Evolutionary conservation across 2,113 vertebrate species (phyloP), one percentile per base, ranked within the genome.

Genomic region (Ibidorhyncha struthersii): DNA sequence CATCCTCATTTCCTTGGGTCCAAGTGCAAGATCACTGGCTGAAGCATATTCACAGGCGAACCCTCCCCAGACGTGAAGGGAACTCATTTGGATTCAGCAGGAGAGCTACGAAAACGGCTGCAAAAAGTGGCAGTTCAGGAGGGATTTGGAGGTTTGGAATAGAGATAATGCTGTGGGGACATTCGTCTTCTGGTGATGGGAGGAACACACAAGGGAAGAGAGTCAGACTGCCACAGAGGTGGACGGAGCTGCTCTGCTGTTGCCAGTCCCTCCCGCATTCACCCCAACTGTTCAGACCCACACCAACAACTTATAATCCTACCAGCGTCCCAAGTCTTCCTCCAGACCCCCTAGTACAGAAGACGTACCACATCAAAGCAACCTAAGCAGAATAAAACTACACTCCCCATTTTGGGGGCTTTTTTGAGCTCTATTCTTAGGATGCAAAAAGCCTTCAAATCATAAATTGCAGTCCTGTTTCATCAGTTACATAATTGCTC

Each of bases 401-500:
- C 34, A 14, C 7, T 58, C 56, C 66, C 30, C 10, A 0, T 56
- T 85, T 59, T 81, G 22, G 66, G 36, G 79, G 47, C 58, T 65
- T 13, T 45, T 22, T 18, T 32, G 8, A 76, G 74, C n/a, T 85
- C 86, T 47, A 26, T 67, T 77, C 84, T 96, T 84, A 82, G 4
- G 2, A 32, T 21, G 49, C 62, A 92, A 89, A 86, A 70, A 82
- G 32, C 36, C 52, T 93, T 88, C 47, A 58, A 70, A 89, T 19
- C 47, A 21, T 18, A 67, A 95, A 67, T 10, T 20, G 23, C 93
- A 76, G 82, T 43, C 59, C 41, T 85, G 65, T 94, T 92, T 67
- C 96, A 91, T 91, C 73, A 61, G 82, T 93, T 97, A 61, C 96
- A 67, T 96, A 96, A 98, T 97, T 95, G 91, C 59, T 30, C 83